These are phyloP conservation scores for Metellina segmentata DNA, from an alignment of 2,888 invertebrate species.

Conservation along the genomic window DNA sequence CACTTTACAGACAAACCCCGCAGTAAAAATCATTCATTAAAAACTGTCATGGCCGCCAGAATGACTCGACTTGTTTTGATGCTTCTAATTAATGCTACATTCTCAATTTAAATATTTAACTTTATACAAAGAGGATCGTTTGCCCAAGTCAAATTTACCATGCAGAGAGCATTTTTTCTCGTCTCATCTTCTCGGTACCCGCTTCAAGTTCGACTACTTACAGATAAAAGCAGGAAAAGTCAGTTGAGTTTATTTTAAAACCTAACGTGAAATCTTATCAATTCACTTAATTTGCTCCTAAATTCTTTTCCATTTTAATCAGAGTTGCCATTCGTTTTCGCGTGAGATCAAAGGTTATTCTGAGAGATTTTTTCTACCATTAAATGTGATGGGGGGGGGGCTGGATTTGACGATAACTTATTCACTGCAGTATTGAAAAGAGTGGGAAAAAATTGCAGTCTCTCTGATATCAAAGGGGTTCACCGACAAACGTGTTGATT, in stretches of 20 bases:
- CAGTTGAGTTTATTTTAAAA: constrained; percentile 58
- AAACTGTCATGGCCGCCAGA: constrained; percentile 64
- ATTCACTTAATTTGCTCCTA: constrained; percentile 72
- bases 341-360: constrained; percentile 60
- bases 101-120: constrained; percentile 76
- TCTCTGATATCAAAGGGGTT: constrained; percentile 32
- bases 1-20: constrained; percentile 60
- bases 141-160: constrained; percentile 69
- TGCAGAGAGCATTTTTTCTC: constrained; percentile 30
- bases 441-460: constrained; percentile 8
- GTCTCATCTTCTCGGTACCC: background rate
- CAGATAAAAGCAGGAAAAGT: constrained; percentile 72
- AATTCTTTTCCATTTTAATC: constrained; percentile 75
- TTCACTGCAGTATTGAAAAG: constrained; percentile 23
- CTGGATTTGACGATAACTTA: constrained; percentile 41
- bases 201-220: constrained; percentile 57
- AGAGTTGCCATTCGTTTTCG: constrained; percentile 12
- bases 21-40: constrained; percentile 71
- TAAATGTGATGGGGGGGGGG: constrained; percentile 37
- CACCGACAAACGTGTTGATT: background rate
- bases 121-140: constrained; percentile 74
- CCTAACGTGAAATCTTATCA: constrained; percentile 65
- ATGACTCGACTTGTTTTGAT: constrained; percentile 65
- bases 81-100: constrained; percentile 74
- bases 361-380: constrained; percentile 4